These are phyloP conservation scores for Drosophila albomicans DNA, from an alignment of 1,140 invertebrate species.

Conservation along the genomic window DNA sequence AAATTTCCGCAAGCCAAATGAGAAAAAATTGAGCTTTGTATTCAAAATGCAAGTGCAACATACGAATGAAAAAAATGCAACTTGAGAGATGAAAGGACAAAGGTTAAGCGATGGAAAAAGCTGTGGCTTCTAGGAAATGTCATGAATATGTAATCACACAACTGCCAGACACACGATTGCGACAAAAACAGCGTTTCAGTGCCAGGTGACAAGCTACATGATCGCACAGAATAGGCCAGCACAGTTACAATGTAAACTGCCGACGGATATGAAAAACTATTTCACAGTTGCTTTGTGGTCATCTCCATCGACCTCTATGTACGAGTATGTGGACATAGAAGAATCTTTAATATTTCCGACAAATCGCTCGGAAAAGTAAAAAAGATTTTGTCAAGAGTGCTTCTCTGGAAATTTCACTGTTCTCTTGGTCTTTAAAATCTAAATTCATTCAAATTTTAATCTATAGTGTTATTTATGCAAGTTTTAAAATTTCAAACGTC, in stretches of 20 bases:
- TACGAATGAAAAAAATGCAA: background rate
- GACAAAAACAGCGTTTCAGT: conserved; percentile 14
- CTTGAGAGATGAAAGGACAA: background rate
- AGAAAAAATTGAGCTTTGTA: conserved; percentile 54
- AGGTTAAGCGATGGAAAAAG: background rate
- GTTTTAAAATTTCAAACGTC: no score
- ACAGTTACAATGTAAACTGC: conserved; percentile 65
- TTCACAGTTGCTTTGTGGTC: conserved; percentile 70
- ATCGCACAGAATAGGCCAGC: background rate
- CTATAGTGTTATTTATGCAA: no score
- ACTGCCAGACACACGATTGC: conserved; percentile 34
- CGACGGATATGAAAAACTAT: conserved; percentile 81
- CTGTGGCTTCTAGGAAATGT: conserved; percentile 49
- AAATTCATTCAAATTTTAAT: no score
- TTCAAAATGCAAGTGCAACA: conserved; percentile 22
- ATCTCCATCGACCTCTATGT: background rate
- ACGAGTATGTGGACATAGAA: background rate
- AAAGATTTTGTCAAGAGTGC: no score
- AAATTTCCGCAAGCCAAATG: conserved; percentile 77
- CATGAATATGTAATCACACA: conserved; percentile 76
- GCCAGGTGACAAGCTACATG: conserved; percentile 63
- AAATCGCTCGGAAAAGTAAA: no score
- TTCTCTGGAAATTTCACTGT: no score
- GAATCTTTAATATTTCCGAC: conserved; percentile 12
- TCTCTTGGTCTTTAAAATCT: no score